Evolutionary conservation across 2,888 invertebrate genomes (phyloP), one percentile per base, ranked within the genome.

Genomic region (Drosophila koepferae): DNA sequence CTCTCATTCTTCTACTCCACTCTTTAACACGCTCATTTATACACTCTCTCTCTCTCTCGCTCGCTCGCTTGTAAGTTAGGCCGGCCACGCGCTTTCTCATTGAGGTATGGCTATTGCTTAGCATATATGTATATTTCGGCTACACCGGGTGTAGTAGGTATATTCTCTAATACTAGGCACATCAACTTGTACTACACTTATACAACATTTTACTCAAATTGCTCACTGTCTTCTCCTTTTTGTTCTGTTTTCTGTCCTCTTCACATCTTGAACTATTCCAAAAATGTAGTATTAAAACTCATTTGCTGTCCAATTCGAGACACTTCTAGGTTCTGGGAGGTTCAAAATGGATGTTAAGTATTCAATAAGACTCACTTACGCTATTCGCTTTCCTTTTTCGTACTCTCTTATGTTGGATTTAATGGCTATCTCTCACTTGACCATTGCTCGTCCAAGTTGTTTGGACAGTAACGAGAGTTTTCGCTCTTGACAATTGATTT

Each of bases 1-100:
- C 48, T 63, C 51, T 51, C 60, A 56, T 23, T 23, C 36, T 51
- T 49, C 40, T 59, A 28, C 40, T 28, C 28, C 36, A 23, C 59
- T 63, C 49, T 40, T 63, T 36, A 46, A 41, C 38, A 41, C 36
- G 36, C 60, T 56, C 62, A 54, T 43, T 14, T 7, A 20, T 46
- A 23, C 8, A 51, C 54, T 44, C 20, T 48, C 31, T 12, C 14
- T 43, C 38, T 38, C 38, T 4, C 38, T 54, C 40, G 16, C 51
- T 51, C 49, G 28, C 14, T 48, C 43, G 41, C 66, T 64, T 41
- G 63, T 28, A 36, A 36, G 51, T 44, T 41, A 20, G 55, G 28
- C 18, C 38, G 28, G 20, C 43, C 55, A 9, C 59, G 62, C 46
- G 53, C 34, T 58, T 10, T 16, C 20, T 58, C 16, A 16, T 55